Conservation (phyloP, 1,140 invertebrate species). For the Choristoneura fumiferana region DNA sequence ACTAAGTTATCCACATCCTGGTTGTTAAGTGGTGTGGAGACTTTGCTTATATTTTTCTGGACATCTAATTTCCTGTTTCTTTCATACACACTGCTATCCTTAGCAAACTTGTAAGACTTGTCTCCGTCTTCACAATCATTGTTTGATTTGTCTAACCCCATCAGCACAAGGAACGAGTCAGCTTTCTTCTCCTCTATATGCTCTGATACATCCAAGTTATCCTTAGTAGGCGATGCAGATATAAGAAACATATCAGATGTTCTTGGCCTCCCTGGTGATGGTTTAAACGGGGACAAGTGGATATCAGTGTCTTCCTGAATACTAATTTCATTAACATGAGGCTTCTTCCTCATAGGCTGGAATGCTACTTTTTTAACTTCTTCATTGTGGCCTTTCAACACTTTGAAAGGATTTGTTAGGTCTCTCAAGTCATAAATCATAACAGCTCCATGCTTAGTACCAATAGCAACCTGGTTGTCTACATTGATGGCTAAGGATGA, state of each 20-base stretch:
- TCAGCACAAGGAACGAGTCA: constrained; percentile 67
- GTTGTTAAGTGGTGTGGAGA: constrained; percentile 62
- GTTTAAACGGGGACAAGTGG: constrained; percentile 38
- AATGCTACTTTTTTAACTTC: constrained; percentile 62
- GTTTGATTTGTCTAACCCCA: constrained; percentile 65
- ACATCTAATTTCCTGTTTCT: constrained; percentile 51
- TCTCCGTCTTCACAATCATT: constrained; percentile 49
- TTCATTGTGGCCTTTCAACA: constrained; percentile 63
- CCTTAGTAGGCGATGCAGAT: constrained; percentile 54
- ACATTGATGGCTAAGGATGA: constrained; percentile 66
- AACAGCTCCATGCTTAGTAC: constrained; percentile 63
- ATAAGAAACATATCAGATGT: constrained; percentile 64
- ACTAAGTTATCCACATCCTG: constrained; percentile 45
- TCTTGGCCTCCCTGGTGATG: constrained; percentile 46
- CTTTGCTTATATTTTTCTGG: constrained; percentile 62
- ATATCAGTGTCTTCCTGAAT: constrained; percentile 59
- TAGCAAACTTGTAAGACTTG: constrained; percentile 47
- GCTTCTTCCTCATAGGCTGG: constrained; percentile 60
- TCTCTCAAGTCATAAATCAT: constrained; percentile 72
- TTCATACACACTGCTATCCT: constrained; percentile 53
- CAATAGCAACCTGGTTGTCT: constrained; percentile 66
- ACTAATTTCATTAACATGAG: constrained; percentile 57
- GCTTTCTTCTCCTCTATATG: constrained; percentile 44
- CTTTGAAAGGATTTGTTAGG: constrained; percentile 53
- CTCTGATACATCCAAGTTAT: constrained; percentile 36